phyloP scores from a whole-genome alignment of 1,140 invertebrate species.

The Daktulosphaira vitifoliae region DNA sequence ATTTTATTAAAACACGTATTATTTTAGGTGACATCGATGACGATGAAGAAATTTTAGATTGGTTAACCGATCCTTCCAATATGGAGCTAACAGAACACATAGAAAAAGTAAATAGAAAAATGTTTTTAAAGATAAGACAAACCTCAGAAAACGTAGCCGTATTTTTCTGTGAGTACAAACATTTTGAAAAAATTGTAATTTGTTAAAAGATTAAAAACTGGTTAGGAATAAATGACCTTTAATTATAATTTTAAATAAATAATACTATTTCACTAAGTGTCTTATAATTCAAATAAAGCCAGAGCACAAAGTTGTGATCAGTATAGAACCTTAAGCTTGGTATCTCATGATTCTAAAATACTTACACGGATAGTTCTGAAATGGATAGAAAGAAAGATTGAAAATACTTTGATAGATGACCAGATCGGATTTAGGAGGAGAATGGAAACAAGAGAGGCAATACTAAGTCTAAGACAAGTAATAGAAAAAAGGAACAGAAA shows the following conservation, averaged over 20 bases:
- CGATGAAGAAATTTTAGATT: constrained; percentile 87
- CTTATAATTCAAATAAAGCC: constrained; percentile 38
- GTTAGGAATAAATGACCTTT: background rate
- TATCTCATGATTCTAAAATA: constrained; percentile 36
- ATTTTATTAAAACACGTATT: background rate
- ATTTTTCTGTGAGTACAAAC: constrained; percentile 92
- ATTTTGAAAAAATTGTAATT: background rate
- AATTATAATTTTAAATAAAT: constrained; percentile 16
- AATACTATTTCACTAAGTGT: too few species aligned
- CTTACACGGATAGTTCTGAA: constrained; percentile 36
- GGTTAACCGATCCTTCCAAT: constrained; percentile 86
- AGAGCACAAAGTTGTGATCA: constrained; percentile 36
- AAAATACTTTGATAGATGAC: constrained; percentile 26
- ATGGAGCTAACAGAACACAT: constrained; percentile 92
- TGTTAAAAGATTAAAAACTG: too few species aligned
- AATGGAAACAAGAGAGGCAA: constrained; percentile 36
- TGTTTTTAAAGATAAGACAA: constrained; percentile 86
- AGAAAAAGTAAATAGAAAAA: constrained; percentile 83
- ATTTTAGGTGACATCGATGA: constrained; percentile 68
- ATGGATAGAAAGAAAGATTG: constrained; percentile 36
- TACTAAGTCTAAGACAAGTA: constrained; percentile 35
- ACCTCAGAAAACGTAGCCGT: constrained; percentile 87
- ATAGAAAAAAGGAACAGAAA: constrained; percentile 34
- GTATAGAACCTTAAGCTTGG: constrained; percentile 36
- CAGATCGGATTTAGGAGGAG: constrained; percentile 37